Conservation (phyloP, 2,888 invertebrate genomes). For the Sarcophaga rosellei region DNA sequence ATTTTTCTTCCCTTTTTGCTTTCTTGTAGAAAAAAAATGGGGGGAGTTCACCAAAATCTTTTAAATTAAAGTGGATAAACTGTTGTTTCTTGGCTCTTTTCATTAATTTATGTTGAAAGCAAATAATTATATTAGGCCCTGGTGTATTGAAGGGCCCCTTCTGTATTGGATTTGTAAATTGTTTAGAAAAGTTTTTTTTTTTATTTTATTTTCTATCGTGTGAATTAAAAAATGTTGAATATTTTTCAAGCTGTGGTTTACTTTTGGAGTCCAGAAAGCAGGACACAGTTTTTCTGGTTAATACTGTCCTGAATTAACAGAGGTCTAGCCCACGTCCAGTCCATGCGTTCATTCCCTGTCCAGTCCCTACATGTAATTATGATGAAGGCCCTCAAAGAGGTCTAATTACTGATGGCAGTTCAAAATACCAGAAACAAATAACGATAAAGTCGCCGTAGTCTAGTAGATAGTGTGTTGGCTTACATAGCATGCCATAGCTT, state of each 20-base stretch:
- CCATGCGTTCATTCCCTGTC: no score
- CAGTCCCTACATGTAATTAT: no score
- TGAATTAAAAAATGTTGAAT: not conserved
- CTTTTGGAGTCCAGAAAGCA: no score
- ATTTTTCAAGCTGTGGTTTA: not conserved
- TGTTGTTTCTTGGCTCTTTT: constrained; percentile 16
- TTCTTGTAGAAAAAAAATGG: not conserved
- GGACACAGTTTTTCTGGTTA: no score
- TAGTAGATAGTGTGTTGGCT: no score
- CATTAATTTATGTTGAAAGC: not conserved
- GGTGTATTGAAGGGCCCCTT: not conserved
- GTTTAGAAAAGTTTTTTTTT: not conserved
- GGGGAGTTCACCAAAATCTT: not conserved
- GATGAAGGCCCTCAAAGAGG: no score
- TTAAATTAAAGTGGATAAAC: constrained; percentile 41
- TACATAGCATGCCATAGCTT: no score
- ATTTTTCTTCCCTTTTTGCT: constrained; percentile 5
- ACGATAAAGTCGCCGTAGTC: no score
- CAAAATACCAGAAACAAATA: no score
- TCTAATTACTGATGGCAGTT: no score
- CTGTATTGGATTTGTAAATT: not conserved
- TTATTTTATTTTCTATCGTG: not conserved
- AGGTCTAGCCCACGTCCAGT: no score
- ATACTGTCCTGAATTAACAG: no score
- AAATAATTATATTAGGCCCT: not conserved